Evolutionary conservation across 2,113 vertebrate species (phyloP).

Genomic region (Rissa tridactyla): DNA sequence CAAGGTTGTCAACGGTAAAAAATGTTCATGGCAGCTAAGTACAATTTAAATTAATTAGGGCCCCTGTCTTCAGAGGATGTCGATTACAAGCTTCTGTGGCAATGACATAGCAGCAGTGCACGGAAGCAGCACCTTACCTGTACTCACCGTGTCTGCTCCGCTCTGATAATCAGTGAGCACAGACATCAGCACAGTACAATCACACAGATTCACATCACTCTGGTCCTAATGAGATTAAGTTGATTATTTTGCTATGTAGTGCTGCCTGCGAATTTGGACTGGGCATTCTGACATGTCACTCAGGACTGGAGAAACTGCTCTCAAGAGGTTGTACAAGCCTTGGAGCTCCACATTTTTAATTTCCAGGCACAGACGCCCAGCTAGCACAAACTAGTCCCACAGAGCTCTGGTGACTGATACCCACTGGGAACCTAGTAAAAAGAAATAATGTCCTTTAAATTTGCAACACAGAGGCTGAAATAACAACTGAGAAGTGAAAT

Average conservation of each 20-base stretch:
- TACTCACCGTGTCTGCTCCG: rapidly evolving
- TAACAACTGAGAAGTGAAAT: background rate
- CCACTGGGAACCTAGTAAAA: background rate
- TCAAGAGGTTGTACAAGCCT: background rate
- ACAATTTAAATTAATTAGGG: background rate
- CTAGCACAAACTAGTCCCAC: background rate
- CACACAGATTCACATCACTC: background rate
- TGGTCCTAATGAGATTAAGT: background rate
- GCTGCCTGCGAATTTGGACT: background rate
- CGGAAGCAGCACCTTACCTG: background rate
- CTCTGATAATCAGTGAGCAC: background rate
- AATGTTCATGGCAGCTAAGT: background rate
- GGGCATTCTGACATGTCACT: background rate
- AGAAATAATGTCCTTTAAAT: background rate
- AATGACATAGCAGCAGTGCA: rapidly evolving
- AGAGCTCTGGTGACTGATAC: background rate
- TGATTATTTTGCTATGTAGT: background rate
- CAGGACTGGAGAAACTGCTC: background rate
- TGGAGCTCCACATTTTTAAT: background rate
- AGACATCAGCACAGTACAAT: background rate
- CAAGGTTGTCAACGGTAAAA: background rate
- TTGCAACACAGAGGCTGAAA: background rate
- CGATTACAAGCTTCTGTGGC: background rate
- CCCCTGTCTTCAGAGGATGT: background rate
- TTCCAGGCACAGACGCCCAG: background rate